Base-by-base conservation (phyloP, 2,113 vertebrate genomes). In the Synodontis membranacea region DNA sequence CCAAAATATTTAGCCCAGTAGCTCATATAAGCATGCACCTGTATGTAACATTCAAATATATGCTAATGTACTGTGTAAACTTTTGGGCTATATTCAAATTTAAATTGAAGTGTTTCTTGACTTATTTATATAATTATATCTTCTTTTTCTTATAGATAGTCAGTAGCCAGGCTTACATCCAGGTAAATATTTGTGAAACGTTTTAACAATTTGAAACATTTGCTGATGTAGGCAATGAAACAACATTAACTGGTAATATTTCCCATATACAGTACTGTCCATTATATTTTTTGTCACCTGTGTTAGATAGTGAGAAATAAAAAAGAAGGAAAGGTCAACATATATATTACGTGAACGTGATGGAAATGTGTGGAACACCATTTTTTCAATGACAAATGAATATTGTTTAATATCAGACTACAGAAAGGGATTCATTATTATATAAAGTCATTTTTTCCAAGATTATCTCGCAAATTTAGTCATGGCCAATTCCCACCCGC, bases 21-120 rank as follows among this genome's bases (percentile, higher is more conserved):
- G 64, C 75, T 60, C 0, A 15, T 52, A 80, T 87, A 72, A 75
- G 52, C 21, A 37, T 87, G 52, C n/a, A 79, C 19, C 23, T 39
- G 54, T 66, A 60, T 34, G 72, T 14, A 64, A 25, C n/a, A 64
- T 64, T 78, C 39, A 62, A 64, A 64, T 85, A 84, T 84, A 64
- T 85, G 84, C 72, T 78, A 78, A 78, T 76, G 4, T 78, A 39
- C 28, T 23, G 48, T 80, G 34, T 76, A 64, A 21, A 58, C 58
- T 23, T 62, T 85, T 37, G 23, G 23, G 28, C n/a, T 42, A 66
- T 37, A 56, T 86, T 60, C 34, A 79, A 19, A 64, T 54, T 52
- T 37, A 11, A 78, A 19, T 21, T n/a, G 14, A 76, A 14, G 28
- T 78, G 46, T 48, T 76, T 48, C 46, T 74, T 28, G 44, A 44